phyloP scores from a whole-genome alignment of 1,140 invertebrate species.

The Samia ricini region DNA sequence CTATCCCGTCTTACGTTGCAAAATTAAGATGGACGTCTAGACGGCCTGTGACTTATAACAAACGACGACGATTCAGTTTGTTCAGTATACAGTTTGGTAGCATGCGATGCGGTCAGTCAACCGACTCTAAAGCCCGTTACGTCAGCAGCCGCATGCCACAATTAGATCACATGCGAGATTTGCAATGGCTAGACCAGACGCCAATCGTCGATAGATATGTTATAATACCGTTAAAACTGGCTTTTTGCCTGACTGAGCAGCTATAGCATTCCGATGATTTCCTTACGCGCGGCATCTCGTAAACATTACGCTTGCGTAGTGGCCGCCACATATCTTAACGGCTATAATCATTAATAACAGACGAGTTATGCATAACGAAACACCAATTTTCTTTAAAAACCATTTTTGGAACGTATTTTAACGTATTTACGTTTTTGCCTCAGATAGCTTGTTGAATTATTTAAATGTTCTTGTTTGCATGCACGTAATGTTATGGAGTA shows the following conservation, averaged over 20 bases:
- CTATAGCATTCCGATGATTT: slow-evolving; percentile 34
- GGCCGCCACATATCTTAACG: slow-evolving; percentile 15
- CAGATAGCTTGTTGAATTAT: slow-evolving; percentile 13
- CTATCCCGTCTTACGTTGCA: slow-evolving; percentile 31
- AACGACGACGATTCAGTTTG: slow-evolving; percentile 30
- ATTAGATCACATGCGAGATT: slow-evolving; percentile 64
- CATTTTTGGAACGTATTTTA: slow-evolving; percentile 12
- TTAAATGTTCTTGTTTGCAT: slow-evolving; percentile 30
- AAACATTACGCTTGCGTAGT: slow-evolving; percentile 29
- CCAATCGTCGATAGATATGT: slow-evolving; percentile 48
- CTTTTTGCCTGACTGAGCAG: slow-evolving; percentile 35
- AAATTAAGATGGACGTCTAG: slow-evolving; percentile 34
- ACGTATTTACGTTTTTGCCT: slow-evolving; percentile 18
- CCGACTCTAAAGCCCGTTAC: slow-evolving; percentile 55
- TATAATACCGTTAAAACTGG: slow-evolving; percentile 59
- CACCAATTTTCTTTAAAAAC: slow-evolving; percentile 19
- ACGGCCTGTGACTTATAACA: slow-evolving; percentile 22
- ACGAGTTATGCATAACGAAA: slow-evolving; percentile 21
- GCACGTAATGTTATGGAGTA: slow-evolving; percentile 49
- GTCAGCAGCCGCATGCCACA: slow-evolving; percentile 62
- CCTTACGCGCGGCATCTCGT: slow-evolving; percentile 20
- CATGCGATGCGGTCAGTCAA: slow-evolving; percentile 58
- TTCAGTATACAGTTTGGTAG: slow-evolving; percentile 45
- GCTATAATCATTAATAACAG: slow-evolving; percentile 16
- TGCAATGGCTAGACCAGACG: slow-evolving; percentile 54